Evolutionary conservation across 1,140 invertebrate genomes (phyloP), one percentile per base, ranked within the genome.

Genomic region (Tyrophagus putrescentiae): DNA sequence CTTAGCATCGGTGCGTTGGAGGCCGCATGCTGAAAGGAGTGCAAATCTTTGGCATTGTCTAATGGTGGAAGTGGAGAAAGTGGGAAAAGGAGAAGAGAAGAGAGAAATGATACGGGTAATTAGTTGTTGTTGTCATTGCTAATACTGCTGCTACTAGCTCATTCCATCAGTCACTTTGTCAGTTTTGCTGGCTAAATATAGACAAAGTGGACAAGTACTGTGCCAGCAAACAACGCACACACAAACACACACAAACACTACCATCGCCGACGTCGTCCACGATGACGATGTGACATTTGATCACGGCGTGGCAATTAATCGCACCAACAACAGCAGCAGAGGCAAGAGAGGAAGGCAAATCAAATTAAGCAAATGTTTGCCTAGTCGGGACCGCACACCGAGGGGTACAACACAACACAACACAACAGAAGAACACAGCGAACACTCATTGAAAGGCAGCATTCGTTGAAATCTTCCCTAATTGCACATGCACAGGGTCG

Each of bases 261-360:
- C n/a, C n/a, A n/a, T n/a, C n/a, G n/a, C n/a, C n/a, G n/a, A n/a
- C n/a, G n/a, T n/a, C n/a, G n/a, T n/a, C n/a, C n/a, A n/a, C n/a
- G n/a, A n/a, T n/a, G n/a, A n/a, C n/a, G n/a, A n/a, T n/a, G n/a
- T n/a, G 45, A 48, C 45, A 48, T 18, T 48, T 18, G 45, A 7
- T 48, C 45, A 7, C 31, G 45, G 18, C 18, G 45, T 48, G 36
- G 45, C 45, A 48, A 48, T 48, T 48, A 48, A 48, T 48, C 45
- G 45, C 7, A 21, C 45, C 45, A n/a, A n/a, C 6, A 48, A 39
- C 36, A 39, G 36, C 36, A 39, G 36, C 36, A 39, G 36, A 39
- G n/a, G n/a, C n/a, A n/a, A n/a, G n/a, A n/a, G n/a, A n/a, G n/a
- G n/a, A n/a, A n/a, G n/a, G 36, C 36, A 39, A 18, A 48, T 18